These are phyloP conservation scores for Lycodopsis pacificus DNA, from an alignment of 2,797 vertebrate genomes.

Conservation along the genomic window DNA sequence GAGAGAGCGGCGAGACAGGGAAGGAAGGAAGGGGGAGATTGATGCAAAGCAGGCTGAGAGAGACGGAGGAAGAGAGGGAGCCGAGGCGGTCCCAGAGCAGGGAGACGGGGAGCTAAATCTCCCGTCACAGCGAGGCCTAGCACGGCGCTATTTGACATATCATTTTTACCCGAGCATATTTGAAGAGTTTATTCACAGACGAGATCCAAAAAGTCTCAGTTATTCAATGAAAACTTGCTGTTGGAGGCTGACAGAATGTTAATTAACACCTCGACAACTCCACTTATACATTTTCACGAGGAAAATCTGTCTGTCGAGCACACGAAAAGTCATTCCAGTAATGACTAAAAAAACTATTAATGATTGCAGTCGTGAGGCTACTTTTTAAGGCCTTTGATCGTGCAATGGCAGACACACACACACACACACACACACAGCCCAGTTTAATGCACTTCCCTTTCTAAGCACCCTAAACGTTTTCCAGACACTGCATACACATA, in stretches of 20 bases:
- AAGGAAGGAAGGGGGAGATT: conserved; percentile 52
- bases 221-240: conserved; percentile 21
- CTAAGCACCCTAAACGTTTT: neutral
- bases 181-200: conserved; percentile 62
- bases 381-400: neutral
- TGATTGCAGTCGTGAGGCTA: neutral
- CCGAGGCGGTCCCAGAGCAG: conserved; percentile 59
- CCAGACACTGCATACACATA: neutral
- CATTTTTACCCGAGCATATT: conserved; percentile 53
- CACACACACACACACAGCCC: neutral
- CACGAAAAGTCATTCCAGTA: too few relatives aligned
- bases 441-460: conserved; percentile 2
- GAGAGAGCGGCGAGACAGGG: conserved; percentile 48
- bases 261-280: conserved; percentile 29
- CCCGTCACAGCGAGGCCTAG: conserved; percentile 50
- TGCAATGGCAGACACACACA: neutral
- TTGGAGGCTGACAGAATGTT: conserved; percentile 36
- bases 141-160: conserved; percentile 56
- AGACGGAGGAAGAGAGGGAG: conserved; percentile 53
- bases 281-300: neutral
- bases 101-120: conserved; percentile 59
- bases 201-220: conserved; percentile 22
- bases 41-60: conserved; percentile 68
- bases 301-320: conserved; percentile 21
- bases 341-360: neutral